Evolutionary conservation across 2,888 invertebrate species (phyloP).

Genomic region (Eupithecia centaureata): DNA sequence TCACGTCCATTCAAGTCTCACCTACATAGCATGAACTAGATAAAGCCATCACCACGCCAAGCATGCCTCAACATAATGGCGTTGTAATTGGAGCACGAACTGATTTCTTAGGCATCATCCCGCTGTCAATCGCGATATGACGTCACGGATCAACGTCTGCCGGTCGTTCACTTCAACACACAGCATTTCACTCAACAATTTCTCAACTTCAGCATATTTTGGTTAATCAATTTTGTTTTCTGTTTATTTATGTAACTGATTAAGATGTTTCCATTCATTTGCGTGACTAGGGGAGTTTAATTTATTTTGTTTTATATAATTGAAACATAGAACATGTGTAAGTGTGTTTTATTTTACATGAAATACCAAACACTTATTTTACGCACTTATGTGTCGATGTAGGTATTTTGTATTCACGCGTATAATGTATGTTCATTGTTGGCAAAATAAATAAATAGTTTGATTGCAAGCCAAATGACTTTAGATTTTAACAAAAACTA

Average conservation of each 20-base stretch:
- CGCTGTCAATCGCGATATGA: slow-evolving; percentile 2
- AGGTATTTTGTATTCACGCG: neutral
- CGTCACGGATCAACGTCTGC: slow-evolving; percentile 3
- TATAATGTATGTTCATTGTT: neutral
- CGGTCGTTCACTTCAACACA: neutral
- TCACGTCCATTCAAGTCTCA: slow-evolving; percentile 5
- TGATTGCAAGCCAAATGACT: neutral
- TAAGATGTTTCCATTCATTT: neutral
- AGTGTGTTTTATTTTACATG: too few relatives aligned
- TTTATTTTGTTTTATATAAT: too few relatives aligned
- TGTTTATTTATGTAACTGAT: neutral
- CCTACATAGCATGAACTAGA: slow-evolving; percentile 3
- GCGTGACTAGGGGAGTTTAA: neutral
- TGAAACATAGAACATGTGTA: too few relatives aligned
- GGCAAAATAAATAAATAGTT: neutral
- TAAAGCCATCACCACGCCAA: neutral
- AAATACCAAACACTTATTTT: too few relatives aligned
- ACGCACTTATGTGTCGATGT: too few relatives aligned
- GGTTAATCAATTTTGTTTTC: neutral
- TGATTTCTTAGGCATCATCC: neutral
- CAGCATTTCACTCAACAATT: too few relatives aligned
- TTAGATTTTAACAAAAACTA: slow-evolving; percentile 1
- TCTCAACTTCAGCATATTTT: neutral
- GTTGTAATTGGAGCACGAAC: slow-evolving; percentile 3
- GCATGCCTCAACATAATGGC: slow-evolving; percentile 3